These are phyloP conservation scores for Hypsibius dujardini DNA, from an alignment of 1,140 invertebrate genomes.

Conservation along the genomic window DNA sequence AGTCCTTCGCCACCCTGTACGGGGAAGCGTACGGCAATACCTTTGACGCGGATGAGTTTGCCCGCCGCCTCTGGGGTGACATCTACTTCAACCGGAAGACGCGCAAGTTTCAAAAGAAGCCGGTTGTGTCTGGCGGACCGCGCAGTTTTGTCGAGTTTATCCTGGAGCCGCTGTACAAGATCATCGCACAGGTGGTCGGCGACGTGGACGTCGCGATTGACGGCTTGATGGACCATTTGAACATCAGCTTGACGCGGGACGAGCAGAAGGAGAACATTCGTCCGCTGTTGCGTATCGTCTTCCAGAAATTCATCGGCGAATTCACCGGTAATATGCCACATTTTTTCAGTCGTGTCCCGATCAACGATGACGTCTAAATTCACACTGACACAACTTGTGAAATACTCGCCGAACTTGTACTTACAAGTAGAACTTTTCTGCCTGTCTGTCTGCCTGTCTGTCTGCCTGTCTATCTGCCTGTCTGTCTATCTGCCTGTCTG, in stretches of 20 bases:
- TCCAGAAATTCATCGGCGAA: constrained; percentile 79
- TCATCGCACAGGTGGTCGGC: constrained; percentile 94
- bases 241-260: constrained; percentile 76
- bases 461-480: no score
- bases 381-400: no score
- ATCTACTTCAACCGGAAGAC: constrained; percentile 96
- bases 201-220: constrained; percentile 83
- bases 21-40: constrained; percentile 44
- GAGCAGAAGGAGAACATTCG: constrained; percentile 91
- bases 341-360: no score
- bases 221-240: constrained; percentile 66
- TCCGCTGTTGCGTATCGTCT: constrained; percentile 73
- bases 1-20: constrained; percentile 90
- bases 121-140: constrained; percentile 69
- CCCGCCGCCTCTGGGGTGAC: constrained; percentile 90
- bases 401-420: no score
- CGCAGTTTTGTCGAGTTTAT: constrained; percentile 98
- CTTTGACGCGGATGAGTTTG: constrained; percentile 66
- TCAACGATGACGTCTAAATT: no score
- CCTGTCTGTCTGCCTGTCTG: no score
- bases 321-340: constrained; percentile 44
- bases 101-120: constrained; percentile 81
- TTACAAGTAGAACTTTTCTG: no score
- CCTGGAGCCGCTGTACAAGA: constrained; percentile 91
- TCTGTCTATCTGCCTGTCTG: no score